These are phyloP conservation scores for Lycorma delicatula DNA, from an alignment of 1,140 invertebrate species.

Conservation along the genomic window DNA sequence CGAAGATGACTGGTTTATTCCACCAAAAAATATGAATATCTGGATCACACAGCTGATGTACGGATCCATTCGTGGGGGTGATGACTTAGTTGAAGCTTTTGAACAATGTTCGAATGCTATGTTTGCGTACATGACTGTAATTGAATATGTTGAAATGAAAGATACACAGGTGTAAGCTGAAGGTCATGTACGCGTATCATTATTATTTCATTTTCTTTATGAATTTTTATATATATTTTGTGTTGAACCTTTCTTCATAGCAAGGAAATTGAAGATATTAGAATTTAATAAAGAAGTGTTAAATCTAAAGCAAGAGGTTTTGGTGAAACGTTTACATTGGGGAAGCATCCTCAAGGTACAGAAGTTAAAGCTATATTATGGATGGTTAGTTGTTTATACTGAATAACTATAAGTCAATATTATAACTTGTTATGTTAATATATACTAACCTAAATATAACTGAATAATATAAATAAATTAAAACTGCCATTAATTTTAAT, in stretches of 20 bases:
- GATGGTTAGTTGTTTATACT: no score
- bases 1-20: no score
- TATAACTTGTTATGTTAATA: no score
- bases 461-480: no score
- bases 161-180: slow-evolving; percentile 72
- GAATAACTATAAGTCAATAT: no score
- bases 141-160: slow-evolving; percentile 74
- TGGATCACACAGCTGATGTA: no score
- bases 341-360: slow-evolving; percentile 93
- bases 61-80: slow-evolving; percentile 90
- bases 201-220: slow-evolving; percentile 91
- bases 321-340: slow-evolving; percentile 87
- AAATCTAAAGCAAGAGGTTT: slow-evolving; percentile 78
- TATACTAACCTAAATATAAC: no score
- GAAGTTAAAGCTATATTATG: slow-evolving; percentile 99
- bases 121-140: slow-evolving; percentile 96
- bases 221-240: slow-evolving; percentile 90
- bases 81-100: slow-evolving; percentile 78
- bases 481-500: no score
- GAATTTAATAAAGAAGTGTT: slow-evolving; percentile 78
- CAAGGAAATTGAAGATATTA: slow-evolving; percentile 74
- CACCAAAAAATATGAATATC: no score
- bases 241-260: slow-evolving; percentile 75
- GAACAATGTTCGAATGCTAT: slow-evolving; percentile 92
- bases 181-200: slow-evolving; percentile 77